Evolutionary conservation across 2,888 invertebrate genomes (phyloP), one percentile per base, ranked within the genome.

Genomic region (Alsophila aescularia): DNA sequence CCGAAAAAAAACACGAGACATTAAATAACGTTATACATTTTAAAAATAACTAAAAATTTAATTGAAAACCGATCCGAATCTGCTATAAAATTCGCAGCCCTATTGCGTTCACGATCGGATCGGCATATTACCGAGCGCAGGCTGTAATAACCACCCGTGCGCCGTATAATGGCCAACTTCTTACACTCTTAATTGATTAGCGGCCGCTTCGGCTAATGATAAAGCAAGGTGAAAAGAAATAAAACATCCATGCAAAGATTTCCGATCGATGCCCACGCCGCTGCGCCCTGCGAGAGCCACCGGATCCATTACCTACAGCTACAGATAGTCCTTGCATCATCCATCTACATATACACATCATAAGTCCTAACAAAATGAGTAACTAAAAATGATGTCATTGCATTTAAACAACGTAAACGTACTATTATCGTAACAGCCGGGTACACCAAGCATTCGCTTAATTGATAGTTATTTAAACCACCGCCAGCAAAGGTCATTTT

Each of bases 141-240:
- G 74, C 83, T 81, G 85, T 91, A 91, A 91, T 91, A 90, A 90
- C 90, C 85, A 83, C 87, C 86, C 90, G 87, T 81, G 80, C 86
- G 81, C 77, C 82, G 84, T 84, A 87, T 91, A 91, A 91, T 90
- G 84, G 88, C 86, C 82, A 87, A 90, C 90, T 90, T 88, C 90
- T 90, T 90, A 90, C 87, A 85, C 89, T 90, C 90, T 92, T 92
- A 92, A 92, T 92, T 92, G 92, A 92, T 92, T 92, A 91, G 91
- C 92, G 92, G 92, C 88, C 85, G 87, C 87, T 83, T 81, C 81
- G 87, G 77, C 86, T 92, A 91, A 92, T 92, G 90, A 92, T 90
- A 91, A 90, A 89, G 90, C 84, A 89, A 90, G 87, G 89, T 88
- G 87, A 89, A 91, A 90, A 90, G 87, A 89, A 92, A 90, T 87